Evolutionary conservation across 2,113 vertebrate species (phyloP).

Genomic region (Mustela nigripes): DNA sequence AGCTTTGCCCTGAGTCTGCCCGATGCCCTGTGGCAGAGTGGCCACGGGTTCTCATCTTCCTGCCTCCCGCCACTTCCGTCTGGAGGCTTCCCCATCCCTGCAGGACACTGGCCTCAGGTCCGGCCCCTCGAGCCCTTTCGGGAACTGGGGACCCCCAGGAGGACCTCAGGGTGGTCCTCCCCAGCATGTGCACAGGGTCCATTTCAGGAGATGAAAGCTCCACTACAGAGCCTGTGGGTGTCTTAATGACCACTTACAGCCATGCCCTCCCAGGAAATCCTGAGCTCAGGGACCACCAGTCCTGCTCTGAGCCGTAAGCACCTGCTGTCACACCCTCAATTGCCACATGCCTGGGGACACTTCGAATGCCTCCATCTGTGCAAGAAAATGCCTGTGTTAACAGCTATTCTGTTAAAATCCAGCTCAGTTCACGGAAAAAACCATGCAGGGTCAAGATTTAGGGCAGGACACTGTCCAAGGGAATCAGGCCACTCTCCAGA

Average conservation of each 20-base stretch:
- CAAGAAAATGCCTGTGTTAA: not conserved
- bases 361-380: rapidly evolving
- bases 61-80: not conserved
- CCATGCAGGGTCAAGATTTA: not conserved
- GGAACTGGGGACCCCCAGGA: rapidly evolving
- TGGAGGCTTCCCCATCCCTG: not conserved
- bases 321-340: not conserved
- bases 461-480: rapidly evolving
- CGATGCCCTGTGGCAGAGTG: rapidly evolving
- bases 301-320: rapidly evolving
- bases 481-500: not conserved
- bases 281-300: rapidly evolving
- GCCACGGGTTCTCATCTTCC: rapidly evolving
- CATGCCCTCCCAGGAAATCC: not conserved
- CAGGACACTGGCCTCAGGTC: not conserved
- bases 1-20: not conserved
- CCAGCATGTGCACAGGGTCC: not conserved
- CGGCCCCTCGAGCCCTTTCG: not conserved
- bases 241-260: rapidly evolving
- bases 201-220: not conserved
- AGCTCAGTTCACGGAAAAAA: not conserved
- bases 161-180: not conserved
- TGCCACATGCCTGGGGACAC: not conserved
- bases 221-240: not conserved
- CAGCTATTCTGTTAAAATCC: not conserved